Evolutionary conservation across 2,797 vertebrate genomes (phyloP), one percentile per base, ranked within the genome.

Genomic region (Acanthurus leucopareius): DNA sequence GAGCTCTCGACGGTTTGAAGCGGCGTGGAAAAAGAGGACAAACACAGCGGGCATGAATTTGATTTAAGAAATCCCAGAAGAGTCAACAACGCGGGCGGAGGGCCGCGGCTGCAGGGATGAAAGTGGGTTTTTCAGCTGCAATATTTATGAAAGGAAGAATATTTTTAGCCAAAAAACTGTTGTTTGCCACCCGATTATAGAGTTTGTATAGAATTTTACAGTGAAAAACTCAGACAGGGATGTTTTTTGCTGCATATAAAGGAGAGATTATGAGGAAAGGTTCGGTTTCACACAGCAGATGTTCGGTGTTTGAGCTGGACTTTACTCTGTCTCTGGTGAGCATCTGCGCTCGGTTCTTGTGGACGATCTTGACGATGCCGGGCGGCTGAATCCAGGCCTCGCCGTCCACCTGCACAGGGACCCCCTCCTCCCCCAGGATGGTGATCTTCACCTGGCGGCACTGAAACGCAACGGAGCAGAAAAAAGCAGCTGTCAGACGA

Each of bases 301-400:
- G 4, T 28, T 42, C 19, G 0, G 35, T 7, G 47, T 11, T 4
- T 1, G 8, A 60, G 5, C 4, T 11, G 16, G 51, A 19, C 10
- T 45, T 87, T 73, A 99, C 98, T 92, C 98, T 88, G 90, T 99
- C 98, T 91, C 98, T 96, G 61, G 98, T 99, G 75, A 99, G 96
- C 28, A 97, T 99, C 88, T 99, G 98, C 0, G 98, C 97, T 38
- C 98, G 96, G 93, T 99, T 99, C 95, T 98, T 99, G 94, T 99
- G 98, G 81, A 97, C 80, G 66, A 99, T 99, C 80, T 97, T 95
- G 74, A 99, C 98, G 79, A 97, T 97, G 32, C 98, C 98, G 0
- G 98, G 98, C 0, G 98, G 97, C 77, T 99, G 98, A 75, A 99
- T 93, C 98, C 98, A 99, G 64, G 98, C 98, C 82, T 99, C 98